Percentiles rank a stretch among this genome's conserved stretches.
Conservation (phyloP, 2,113 vertebrate species). For the Peromyscus leucopus region DNA sequence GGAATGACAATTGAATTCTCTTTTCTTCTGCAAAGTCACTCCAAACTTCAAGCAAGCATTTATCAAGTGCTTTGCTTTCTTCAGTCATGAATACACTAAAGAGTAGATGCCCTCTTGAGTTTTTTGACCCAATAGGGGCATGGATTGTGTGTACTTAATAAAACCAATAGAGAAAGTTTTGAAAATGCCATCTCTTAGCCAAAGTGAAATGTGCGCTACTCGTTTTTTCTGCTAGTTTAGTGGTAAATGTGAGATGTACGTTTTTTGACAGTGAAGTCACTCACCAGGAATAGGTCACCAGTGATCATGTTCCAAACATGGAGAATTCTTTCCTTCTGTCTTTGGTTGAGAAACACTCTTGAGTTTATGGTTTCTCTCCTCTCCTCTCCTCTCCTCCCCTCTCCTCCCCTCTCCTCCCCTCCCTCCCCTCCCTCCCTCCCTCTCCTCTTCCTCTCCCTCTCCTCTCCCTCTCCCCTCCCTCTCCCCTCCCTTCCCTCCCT, state of each 20-base stretch:
- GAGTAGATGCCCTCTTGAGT: not conserved
- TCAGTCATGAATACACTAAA: not conserved
- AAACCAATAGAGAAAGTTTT: not conserved
- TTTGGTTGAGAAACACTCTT: not conserved
- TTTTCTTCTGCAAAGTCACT: not conserved
- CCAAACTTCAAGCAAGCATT: not conserved
- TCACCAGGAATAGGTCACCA: not conserved
- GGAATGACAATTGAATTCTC: not conserved
- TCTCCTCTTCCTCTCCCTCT: too few relatives aligned
- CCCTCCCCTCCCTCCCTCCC: too few relatives aligned
- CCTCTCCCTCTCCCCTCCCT: too few relatives aligned
- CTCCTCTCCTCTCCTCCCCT: not conserved
- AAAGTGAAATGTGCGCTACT: not conserved
- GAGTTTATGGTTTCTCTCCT: not conserved
- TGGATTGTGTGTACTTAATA: not conserved
- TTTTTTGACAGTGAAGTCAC: not conserved
- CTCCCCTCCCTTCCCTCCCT: too few relatives aligned
- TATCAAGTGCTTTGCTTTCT: not conserved
- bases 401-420: too few relatives aligned
- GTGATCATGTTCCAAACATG: not conserved
- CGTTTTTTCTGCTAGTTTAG: not conserved
- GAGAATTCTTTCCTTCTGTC: not conserved
- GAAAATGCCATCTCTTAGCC: not conserved
- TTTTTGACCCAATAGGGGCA: not conserved
- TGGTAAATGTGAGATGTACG: not conserved